Evolutionary conservation across 2,113 vertebrate species (phyloP).

Genomic region (Raja brachyura): DNA sequence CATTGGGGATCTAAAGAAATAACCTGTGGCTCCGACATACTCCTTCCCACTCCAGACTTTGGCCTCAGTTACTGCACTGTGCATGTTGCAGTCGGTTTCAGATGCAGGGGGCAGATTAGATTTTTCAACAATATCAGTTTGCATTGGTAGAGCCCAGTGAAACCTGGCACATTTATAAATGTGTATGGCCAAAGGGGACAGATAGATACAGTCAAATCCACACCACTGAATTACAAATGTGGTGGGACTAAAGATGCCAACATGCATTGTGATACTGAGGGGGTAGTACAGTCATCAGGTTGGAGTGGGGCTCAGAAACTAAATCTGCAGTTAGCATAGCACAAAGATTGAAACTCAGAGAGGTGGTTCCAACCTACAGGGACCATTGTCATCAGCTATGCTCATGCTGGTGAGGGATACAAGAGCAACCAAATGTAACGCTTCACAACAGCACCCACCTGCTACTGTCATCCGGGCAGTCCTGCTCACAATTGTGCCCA

Average conservation of each 20-base stretch:
- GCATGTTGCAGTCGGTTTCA: not conserved
- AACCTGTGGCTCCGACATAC: too few species aligned
- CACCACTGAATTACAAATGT: not conserved
- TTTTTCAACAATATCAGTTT: not conserved
- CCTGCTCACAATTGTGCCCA: constrained; percentile 86
- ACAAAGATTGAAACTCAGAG: not conserved
- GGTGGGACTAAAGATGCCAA: not conserved
- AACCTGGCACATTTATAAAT: not conserved
- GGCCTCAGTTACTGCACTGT: not conserved
- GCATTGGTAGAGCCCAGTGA: not conserved
- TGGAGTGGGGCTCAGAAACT: not conserved
- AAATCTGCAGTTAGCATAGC: not conserved
- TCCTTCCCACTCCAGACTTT: not conserved
- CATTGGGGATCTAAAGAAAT: too few species aligned
- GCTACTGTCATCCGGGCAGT: constrained; percentile 81
- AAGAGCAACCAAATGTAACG: not conserved
- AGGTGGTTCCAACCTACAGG: not conserved
- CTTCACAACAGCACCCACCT: constrained; percentile 57
- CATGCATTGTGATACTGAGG: not conserved
- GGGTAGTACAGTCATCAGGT: not conserved
- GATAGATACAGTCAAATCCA: not conserved
- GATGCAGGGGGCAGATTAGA: not conserved
- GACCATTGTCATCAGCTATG: not conserved
- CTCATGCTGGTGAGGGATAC: not conserved
- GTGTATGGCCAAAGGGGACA: not conserved